Percentiles rank a stretch among this genome's conserved stretches.
Evolutionary conservation across 2,797 vertebrate genomes (phyloP).

Genomic region (Sebastes hubbsi): DNA sequence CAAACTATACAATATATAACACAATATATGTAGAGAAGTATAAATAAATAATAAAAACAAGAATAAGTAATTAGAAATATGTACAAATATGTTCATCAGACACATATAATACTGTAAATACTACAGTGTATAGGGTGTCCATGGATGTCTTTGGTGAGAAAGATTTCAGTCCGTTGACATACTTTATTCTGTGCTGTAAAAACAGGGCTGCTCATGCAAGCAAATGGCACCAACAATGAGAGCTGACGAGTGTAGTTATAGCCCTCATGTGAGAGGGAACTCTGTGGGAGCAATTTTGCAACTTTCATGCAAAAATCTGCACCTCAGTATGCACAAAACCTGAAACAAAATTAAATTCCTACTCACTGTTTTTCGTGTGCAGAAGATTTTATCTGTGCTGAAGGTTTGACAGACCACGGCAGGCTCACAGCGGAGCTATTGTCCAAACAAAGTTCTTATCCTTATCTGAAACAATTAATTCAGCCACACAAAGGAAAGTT

Average conservation of each 20-base stretch:
- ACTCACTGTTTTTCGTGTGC: background rate
- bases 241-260: background rate
- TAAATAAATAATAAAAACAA: no score
- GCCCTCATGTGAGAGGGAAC: background rate
- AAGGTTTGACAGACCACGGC: background rate
- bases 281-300: background rate
- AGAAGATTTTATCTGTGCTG: background rate
- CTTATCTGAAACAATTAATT: background rate
- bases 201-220: background rate
- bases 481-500: background rate
- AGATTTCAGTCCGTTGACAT: conserved; percentile 1
- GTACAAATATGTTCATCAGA: no score
- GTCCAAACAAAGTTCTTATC: background rate
- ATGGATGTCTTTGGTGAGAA: conserved; percentile 7
- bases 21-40: no score
- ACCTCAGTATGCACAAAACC: background rate
- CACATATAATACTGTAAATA: no score
- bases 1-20: background rate
- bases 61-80: no score
- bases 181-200: background rate
- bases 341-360: background rate
- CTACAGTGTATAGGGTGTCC: background rate
- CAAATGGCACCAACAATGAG: background rate
- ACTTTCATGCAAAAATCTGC: background rate
- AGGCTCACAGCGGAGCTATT: background rate